Conservation (phyloP, 2,113 vertebrate species). For the Zingel zingel region DNA sequence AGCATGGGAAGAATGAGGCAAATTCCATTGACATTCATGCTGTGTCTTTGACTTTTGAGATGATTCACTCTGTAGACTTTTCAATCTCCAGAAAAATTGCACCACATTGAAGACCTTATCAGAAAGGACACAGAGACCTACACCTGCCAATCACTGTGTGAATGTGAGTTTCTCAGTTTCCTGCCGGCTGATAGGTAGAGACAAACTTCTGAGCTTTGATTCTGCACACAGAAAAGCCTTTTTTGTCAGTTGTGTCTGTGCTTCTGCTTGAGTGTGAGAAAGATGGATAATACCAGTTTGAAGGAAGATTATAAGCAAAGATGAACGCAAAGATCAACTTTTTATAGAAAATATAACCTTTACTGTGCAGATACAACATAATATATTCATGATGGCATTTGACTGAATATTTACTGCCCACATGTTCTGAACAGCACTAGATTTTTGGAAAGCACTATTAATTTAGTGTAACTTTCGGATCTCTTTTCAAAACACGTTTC, state of each 20-base stretch:
- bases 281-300: too few species aligned
- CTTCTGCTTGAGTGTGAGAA: neutral
- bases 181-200: neutral
- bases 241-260: neutral
- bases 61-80: constrained; percentile 52
- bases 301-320: neutral
- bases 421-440: too few species aligned
- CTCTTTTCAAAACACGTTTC: too few species aligned
- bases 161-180: constrained; percentile 6
- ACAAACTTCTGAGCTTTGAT: neutral
- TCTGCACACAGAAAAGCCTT: neutral
- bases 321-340: neutral
- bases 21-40: constrained; percentile 43
- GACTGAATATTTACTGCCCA: neutral
- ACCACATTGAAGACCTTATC: constrained; percentile 57
- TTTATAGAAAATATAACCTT: neutral
- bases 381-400: too few species aligned
- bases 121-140: constrained; percentile 51
- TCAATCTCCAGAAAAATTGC: constrained; percentile 49
- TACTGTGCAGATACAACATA: neutral
- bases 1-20: neutral
- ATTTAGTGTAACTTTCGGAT: too few species aligned
- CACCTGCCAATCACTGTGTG: constrained; percentile 40
- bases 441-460: too few species aligned
- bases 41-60: constrained; percentile 53